phyloP scores from a whole-genome alignment of 2,113 vertebrate genomes.

The Meleagris gallopavo region DNA sequence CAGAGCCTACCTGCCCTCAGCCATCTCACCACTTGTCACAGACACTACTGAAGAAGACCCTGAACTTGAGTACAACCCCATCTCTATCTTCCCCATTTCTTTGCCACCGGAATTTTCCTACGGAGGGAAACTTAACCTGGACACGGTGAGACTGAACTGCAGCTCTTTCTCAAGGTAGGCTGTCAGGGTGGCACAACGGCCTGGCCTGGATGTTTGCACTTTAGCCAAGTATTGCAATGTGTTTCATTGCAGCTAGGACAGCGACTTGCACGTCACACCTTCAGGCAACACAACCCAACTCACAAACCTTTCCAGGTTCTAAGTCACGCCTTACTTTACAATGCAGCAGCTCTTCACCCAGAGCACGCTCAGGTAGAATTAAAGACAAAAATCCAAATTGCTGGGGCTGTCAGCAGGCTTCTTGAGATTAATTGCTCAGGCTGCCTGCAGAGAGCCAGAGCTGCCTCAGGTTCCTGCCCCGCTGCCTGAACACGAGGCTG shows the following conservation, averaged over 20 bases:
- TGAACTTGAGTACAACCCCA: neutral
- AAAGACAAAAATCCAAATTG: neutral
- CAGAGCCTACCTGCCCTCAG: constrained; percentile 1
- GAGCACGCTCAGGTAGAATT: fast-evolving
- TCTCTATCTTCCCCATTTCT: constrained; percentile 29
- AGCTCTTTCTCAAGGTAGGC: neutral
- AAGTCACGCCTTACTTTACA: fast-evolving
- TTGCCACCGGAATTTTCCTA: neutral
- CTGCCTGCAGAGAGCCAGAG: neutral
- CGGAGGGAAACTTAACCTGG: constrained; percentile 70
- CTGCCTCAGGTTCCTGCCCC: neutral
- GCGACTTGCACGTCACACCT: fast-evolving
- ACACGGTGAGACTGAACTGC: constrained; percentile 57
- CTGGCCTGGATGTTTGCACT: neutral
- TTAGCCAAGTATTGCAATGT: fast-evolving
- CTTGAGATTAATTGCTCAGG: fast-evolving
- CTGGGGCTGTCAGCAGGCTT: fast-evolving
- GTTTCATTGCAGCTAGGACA: neutral
- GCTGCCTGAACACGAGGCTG: fast-evolving
- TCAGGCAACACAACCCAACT: fast-evolving
- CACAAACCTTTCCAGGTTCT: fast-evolving
- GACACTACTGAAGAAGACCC: neutral
- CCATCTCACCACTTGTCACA: neutral
- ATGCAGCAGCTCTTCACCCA: fast-evolving
- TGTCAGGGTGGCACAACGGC: fast-evolving